phyloP scores from a whole-genome alignment of 1,140 invertebrate species.

The Leptopilina clavipes region DNA sequence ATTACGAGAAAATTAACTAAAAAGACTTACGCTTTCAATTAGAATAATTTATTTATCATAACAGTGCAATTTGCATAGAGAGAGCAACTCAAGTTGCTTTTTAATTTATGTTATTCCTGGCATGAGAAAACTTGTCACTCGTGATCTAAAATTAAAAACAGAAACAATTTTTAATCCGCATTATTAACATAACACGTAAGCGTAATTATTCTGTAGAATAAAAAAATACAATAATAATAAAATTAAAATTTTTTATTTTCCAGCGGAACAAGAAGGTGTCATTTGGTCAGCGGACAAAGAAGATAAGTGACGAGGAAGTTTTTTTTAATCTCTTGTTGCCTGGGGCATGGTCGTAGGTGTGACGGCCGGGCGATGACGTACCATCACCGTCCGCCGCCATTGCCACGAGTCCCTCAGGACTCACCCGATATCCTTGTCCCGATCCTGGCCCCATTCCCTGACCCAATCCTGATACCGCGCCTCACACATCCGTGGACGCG shows the following conservation, averaged over 20 bases:
- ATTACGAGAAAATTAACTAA: constrained; percentile 34
- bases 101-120: not conserved
- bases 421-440: constrained; percentile 44
- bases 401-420: constrained; percentile 67
- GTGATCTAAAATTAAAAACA: too few species aligned
- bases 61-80: not conserved
- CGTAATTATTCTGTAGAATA: too few species aligned
- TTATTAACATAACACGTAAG: too few species aligned
- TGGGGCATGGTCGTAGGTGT: constrained; percentile 65
- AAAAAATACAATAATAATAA: too few species aligned
- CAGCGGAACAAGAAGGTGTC: too few species aligned
- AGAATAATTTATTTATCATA: constrained; percentile 15
- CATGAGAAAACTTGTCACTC: constrained; percentile 3
- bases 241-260: too few species aligned
- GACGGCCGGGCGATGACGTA: constrained; percentile 71
- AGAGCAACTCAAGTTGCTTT: constrained; percentile 8
- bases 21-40: not conserved
- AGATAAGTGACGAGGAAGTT: constrained; percentile 37
- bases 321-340: constrained; percentile 40
- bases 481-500: not conserved
- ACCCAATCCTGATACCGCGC: constrained; percentile 42
- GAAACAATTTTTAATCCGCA: too few species aligned
- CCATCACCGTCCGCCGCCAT: constrained; percentile 63
- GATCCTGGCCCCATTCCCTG: constrained; percentile 49
- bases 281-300: too few species aligned